A percentile compares a stretch with the other conserved stretches of the same genome.
These are phyloP conservation scores for Margarornis squamiger DNA, from an alignment of 2,797 vertebrate species.

Conservation along the genomic window DNA sequence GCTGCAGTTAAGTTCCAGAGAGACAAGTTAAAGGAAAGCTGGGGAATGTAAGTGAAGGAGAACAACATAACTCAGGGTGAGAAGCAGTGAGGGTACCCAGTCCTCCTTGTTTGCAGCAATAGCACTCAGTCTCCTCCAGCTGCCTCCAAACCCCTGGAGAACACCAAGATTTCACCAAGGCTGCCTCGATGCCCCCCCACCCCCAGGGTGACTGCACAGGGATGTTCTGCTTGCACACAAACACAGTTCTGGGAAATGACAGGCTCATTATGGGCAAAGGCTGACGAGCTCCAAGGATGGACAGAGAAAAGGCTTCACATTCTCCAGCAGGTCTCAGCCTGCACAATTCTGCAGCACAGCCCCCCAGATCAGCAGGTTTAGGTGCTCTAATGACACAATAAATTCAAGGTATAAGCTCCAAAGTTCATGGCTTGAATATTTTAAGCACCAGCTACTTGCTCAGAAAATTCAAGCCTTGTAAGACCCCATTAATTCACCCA, in stretches of 20 bases:
- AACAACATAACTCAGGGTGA: neutral
- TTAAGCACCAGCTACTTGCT: neutral
- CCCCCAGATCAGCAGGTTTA: neutral
- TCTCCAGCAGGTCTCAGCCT: neutral
- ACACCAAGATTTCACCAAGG: neutral
- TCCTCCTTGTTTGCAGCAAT: rapidly evolving
- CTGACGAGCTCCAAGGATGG: neutral
- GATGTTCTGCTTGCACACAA: neutral
- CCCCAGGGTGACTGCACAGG: neutral
- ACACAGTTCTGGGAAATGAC: rapidly evolving
- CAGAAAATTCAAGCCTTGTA: neutral
- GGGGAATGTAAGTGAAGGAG: neutral
- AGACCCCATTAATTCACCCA: neutral
- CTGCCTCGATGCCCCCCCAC: neutral
- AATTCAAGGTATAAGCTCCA: neutral
- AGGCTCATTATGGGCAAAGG: rapidly evolving
- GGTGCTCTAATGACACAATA: rapidly evolving
- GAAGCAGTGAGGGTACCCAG: rapidly evolving
- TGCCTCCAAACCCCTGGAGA: neutral
- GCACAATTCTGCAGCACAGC: neutral
- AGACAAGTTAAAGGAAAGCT: neutral
- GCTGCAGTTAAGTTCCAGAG: neutral
- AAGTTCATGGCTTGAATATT: neutral
- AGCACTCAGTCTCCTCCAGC: neutral
- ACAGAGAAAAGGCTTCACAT: rapidly evolving